These are phyloP conservation scores for Polyommatus iphigenia DNA, from an alignment of 2,888 invertebrate species.

Conservation along the genomic window DNA sequence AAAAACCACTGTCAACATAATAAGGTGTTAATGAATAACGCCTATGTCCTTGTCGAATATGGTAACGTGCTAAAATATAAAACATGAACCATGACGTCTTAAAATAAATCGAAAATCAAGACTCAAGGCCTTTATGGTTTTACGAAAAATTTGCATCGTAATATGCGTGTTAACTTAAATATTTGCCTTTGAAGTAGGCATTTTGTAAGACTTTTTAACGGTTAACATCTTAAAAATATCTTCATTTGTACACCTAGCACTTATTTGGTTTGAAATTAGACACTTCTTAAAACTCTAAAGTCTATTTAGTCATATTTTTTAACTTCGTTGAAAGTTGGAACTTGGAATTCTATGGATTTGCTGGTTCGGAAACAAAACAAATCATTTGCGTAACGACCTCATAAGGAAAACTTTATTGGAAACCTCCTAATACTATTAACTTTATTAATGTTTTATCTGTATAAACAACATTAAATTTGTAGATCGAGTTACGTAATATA, in stretches of 20 bases:
- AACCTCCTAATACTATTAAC: background rate
- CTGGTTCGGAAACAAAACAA: background rate
- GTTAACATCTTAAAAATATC: no score
- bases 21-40: background rate
- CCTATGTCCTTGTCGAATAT: background rate
- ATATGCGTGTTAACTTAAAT: no score
- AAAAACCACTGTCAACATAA: constrained; percentile 3
- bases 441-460: background rate
- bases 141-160: no score
- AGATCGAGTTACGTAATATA: background rate
- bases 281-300: no score
- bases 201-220: no score
- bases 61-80: constrained; percentile 1
- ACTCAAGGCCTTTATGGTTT: background rate
- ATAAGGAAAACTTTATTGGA: background rate
- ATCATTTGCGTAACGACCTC: background rate
- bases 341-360: background rate
- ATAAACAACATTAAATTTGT: background rate
- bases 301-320: no score
- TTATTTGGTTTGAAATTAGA: no score
- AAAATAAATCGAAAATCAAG: background rate
- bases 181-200: no score
- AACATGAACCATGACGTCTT: background rate
- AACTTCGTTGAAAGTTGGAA: no score
- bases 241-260: no score